Conservation (phyloP, 2,113 vertebrate genomes). For the Salvelinus namaycush region DNA sequence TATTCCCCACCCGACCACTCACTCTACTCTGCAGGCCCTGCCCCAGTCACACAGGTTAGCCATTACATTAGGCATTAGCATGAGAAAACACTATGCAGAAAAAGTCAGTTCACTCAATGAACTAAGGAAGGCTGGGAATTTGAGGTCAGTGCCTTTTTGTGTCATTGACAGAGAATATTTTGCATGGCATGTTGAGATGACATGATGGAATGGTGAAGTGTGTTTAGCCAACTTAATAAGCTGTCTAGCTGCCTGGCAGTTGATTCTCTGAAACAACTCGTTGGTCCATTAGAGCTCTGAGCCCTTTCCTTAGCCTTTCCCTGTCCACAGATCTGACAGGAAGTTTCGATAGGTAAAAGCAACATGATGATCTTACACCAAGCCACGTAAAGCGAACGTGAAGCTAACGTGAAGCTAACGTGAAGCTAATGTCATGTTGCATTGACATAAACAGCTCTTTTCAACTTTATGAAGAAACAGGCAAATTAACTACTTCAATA, state of each 20-base stretch:
- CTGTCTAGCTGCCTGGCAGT: not conserved
- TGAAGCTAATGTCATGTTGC: too few relatives aligned
- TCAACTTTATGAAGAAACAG: too few relatives aligned
- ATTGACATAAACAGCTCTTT: too few relatives aligned
- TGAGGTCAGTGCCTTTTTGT: constrained; percentile 1
- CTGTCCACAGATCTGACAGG: not conserved
- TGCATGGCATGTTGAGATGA: not conserved
- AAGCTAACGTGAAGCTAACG: too few relatives aligned
- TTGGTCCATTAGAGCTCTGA: not conserved
- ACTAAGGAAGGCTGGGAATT: constrained; percentile 1
- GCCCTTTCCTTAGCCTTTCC: not conserved
- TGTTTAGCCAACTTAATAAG: not conserved
- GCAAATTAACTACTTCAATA: too few relatives aligned
- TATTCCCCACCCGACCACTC: constrained; percentile 10
- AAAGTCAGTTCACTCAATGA: constrained; percentile 8
- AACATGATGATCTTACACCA: not conserved
- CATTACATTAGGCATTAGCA: constrained; percentile 38
- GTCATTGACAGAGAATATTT: not conserved
- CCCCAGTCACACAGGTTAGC: constrained; percentile 45
- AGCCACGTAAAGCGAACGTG: not conserved
- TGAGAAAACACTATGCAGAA: constrained; percentile 25
- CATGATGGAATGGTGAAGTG: not conserved
- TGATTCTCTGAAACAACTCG: not conserved
- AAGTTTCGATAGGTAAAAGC: not conserved
- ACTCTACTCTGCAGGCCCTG: constrained; percentile 31